These are phyloP conservation scores for Glyptemys insculpta DNA, from an alignment of 2,797 vertebrate species.

Conservation along the genomic window DNA sequence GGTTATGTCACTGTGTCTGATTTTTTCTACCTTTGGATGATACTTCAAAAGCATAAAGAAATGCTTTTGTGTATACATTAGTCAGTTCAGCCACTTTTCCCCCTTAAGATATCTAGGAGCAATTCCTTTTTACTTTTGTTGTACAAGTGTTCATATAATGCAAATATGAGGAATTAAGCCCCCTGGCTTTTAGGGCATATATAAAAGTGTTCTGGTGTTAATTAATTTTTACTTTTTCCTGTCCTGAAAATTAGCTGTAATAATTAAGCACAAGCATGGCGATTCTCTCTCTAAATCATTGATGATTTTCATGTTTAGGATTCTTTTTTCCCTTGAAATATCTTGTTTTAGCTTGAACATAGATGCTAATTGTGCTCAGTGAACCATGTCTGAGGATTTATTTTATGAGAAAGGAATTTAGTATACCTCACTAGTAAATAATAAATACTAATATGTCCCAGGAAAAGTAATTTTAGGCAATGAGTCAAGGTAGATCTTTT, in stretches of 20 bases:
- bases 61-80: not conserved
- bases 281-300: not conserved
- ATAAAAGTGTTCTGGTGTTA: not conserved
- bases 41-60: not conserved
- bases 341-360: not conserved
- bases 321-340: not conserved
- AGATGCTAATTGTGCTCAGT: not conserved
- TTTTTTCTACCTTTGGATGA: not conserved
- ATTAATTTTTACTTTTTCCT: not conserved
- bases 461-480: accelerated
- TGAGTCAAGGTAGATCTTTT: not conserved
- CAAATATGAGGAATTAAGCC: not conserved
- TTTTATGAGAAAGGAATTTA: not conserved
- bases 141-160: not conserved
- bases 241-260: not conserved
- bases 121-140: not conserved
- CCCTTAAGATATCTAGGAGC: not conserved
- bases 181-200: not conserved
- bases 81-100: not conserved
- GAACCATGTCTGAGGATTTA: not conserved
- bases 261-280: not conserved
- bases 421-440: accelerated
- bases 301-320: not conserved
- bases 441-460: not conserved
- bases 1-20: not conserved